Conservation (phyloP, 2,797 vertebrate species). For the Anabacerthia variegaticeps region DNA sequence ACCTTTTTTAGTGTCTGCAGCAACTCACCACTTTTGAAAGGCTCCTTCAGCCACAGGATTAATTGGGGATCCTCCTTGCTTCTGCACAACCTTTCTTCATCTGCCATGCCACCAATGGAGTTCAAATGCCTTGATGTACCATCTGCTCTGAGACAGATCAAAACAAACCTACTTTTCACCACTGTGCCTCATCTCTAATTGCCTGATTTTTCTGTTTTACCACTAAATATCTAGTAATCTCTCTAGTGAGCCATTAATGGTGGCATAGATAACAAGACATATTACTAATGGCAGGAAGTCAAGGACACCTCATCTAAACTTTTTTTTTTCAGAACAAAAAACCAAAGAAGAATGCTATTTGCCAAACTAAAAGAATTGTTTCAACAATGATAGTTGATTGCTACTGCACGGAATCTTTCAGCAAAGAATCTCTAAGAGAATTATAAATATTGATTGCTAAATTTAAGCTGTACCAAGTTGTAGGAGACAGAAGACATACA, state of each 20-base stretch:
- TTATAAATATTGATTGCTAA: not conserved
- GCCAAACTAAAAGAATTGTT: not conserved
- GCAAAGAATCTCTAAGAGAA: not conserved
- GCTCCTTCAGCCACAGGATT: not conserved
- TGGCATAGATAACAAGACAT: not conserved
- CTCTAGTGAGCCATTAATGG: not conserved
- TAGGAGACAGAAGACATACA: not conserved
- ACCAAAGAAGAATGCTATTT: not conserved
- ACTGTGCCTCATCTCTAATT: not conserved
- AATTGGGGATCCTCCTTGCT: not conserved
- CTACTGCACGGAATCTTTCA: not conserved
- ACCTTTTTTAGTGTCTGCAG: not conserved
- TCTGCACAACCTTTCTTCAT: not conserved
- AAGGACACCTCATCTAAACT: not conserved
- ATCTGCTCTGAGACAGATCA: not conserved
- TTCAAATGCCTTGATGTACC: not conserved
- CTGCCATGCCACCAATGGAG: not conserved
- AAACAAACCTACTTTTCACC: not conserved
- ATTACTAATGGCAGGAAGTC: not conserved
- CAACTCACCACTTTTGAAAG: not conserved
- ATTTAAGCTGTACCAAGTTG: not conserved
- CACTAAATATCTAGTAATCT: not conserved
- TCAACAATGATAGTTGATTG: not conserved
- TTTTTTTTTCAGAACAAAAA: not conserved
- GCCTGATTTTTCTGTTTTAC: not conserved